phyloP scores from a whole-genome alignment of 37 sponge, comb jelly and placozoan genomes.

The Chondrilla cf. caribensis region DNA sequence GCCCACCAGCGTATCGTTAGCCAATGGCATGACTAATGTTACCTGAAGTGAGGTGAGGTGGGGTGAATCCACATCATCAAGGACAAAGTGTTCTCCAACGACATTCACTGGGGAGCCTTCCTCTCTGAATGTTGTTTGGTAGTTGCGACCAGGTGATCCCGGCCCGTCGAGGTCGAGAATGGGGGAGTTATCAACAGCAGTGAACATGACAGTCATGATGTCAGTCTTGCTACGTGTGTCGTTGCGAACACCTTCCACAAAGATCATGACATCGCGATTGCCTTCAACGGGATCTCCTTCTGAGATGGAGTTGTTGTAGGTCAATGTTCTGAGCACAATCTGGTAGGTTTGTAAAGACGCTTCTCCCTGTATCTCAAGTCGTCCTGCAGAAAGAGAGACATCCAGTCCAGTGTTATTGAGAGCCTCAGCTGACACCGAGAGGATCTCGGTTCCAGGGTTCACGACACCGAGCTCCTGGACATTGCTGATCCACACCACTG shows the following conservation, averaged over 20 bases:
- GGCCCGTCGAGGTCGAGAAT: constrained; percentile 66
- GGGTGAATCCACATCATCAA: constrained; percentile 40
- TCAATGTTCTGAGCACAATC: constrained; percentile 44
- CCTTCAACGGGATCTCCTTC: constrained; percentile 45
- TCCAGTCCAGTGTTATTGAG: not conserved
- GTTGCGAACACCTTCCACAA: constrained; percentile 19
- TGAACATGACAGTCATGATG: constrained; percentile 35
- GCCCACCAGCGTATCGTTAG: not conserved
- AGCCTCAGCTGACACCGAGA: not conserved
- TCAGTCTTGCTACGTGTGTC: constrained; percentile 23
- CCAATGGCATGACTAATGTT: not conserved
- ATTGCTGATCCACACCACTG: constrained; percentile 15
- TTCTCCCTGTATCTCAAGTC: constrained; percentile 29
- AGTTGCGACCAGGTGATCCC: constrained; percentile 22
- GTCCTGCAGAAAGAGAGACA: not conserved
- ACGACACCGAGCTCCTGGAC: not conserved
- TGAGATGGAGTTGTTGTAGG: constrained; percentile 38
- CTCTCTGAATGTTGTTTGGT: constrained; percentile 27
- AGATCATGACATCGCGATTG: constrained; percentile 28
- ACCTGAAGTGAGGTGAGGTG: constrained; percentile 17
- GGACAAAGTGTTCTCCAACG: not conserved
- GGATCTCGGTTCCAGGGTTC: not conserved
- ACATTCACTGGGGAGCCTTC: constrained; percentile 30
- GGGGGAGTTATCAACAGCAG: constrained; percentile 55
- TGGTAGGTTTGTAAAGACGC: constrained; percentile 26